These are phyloP conservation scores for Cydia fagiglandana DNA, from an alignment of 1,140 invertebrate species.

Conservation along the genomic window DNA sequence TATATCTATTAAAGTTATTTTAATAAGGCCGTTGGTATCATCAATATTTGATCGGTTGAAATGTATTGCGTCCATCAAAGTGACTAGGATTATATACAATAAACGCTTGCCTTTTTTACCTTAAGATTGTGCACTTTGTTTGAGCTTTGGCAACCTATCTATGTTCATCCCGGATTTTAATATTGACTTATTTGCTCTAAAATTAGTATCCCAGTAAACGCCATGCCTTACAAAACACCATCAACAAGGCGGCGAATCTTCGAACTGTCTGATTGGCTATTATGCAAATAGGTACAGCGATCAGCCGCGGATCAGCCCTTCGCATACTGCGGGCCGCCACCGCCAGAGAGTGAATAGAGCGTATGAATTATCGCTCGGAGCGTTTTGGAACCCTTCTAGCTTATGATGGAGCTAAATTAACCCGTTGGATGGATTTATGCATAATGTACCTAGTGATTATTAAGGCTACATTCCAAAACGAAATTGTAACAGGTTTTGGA, in stretches of 20 bases:
- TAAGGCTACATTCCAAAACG: neutral
- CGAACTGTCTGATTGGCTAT: constrained; percentile 52
- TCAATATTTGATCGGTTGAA: too few species aligned
- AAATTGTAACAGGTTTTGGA: neutral
- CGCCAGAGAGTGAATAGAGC: neutral
- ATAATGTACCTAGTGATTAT: constrained; percentile 3
- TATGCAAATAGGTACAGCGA: constrained; percentile 50
- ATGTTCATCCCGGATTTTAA: too few species aligned
- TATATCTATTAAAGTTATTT: too few species aligned
- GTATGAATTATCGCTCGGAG: neutral
- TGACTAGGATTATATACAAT: too few species aligned
- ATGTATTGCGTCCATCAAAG: too few species aligned
- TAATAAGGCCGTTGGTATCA: too few species aligned
- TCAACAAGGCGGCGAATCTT: constrained; percentile 38
- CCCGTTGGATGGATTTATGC: neutral
- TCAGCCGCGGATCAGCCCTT: constrained; percentile 10
- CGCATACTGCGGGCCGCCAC: neutral
- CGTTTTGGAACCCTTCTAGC: neutral
- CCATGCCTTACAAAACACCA: constrained; percentile 31
- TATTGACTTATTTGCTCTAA: too few species aligned
- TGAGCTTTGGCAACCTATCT: too few species aligned
- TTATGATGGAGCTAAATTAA: neutral
- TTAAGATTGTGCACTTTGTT: too few species aligned
- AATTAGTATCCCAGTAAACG: neutral
- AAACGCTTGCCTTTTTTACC: too few species aligned